A percentile compares a stretch with the other conserved stretches of the same genome.
phyloP scores from a whole-genome alignment of 2,888 invertebrate genomes.

The Drosophila quasianomalipes region DNA sequence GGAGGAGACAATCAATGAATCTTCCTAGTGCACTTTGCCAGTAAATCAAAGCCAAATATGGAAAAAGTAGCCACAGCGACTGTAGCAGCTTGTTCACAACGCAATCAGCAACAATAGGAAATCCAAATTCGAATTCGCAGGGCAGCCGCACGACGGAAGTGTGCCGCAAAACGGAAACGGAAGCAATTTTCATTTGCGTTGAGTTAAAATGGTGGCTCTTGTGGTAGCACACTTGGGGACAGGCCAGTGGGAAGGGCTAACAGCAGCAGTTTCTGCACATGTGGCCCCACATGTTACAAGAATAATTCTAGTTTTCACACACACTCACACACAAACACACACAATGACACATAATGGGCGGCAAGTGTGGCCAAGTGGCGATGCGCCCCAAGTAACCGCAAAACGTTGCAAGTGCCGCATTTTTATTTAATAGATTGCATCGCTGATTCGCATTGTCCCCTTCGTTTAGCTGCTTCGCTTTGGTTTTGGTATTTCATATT shows the following conservation, averaged over 20 bases:
- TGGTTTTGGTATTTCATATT: slow-evolving; percentile 17
- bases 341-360: slow-evolving; percentile 41
- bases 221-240: slow-evolving; percentile 47
- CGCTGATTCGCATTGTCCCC: slow-evolving; percentile 46
- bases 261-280: slow-evolving; percentile 44
- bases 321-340: slow-evolving; percentile 1
- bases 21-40: slow-evolving; percentile 20
- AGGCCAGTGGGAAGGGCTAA: not conserved
- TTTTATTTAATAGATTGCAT: slow-evolving; percentile 72
- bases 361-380: slow-evolving; percentile 29
- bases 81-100: slow-evolving; percentile 43
- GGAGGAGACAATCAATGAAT: slow-evolving; percentile 26
- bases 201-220: slow-evolving; percentile 66
- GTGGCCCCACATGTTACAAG: slow-evolving; percentile 66
- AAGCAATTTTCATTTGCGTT: slow-evolving; percentile 81
- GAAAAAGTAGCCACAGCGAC: slow-evolving; percentile 8
- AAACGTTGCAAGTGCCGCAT: slow-evolving; percentile 70
- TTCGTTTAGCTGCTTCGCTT: slow-evolving; percentile 6
- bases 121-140: slow-evolving; percentile 47
- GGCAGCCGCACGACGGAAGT: slow-evolving; percentile 64
- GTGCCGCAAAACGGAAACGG: slow-evolving; percentile 71
- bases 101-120: slow-evolving; percentile 76
- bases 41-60: slow-evolving; percentile 46
- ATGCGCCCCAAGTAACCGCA: slow-evolving; percentile 56
- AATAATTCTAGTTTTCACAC: slow-evolving; percentile 65